A percentile compares a stretch with the other conserved stretches of the same genome.
Conservation (phyloP, 1,140 invertebrate species). For the Aphis craccivora region DNA sequence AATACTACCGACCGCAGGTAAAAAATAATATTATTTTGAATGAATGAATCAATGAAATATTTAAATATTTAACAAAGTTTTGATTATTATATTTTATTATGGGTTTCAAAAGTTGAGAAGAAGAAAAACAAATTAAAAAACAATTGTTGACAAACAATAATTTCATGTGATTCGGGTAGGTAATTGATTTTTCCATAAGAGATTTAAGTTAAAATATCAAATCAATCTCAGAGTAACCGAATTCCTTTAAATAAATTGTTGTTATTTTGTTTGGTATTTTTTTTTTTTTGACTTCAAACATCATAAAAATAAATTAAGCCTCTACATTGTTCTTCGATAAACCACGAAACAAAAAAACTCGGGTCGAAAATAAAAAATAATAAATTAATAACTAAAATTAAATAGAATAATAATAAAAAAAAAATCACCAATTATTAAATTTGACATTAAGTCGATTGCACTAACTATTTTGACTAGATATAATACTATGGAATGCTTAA, state of each 20-base stretch:
- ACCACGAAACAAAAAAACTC: not conserved
- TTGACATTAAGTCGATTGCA: slow-evolving; percentile 44
- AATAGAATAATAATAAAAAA: slow-evolving; percentile 6
- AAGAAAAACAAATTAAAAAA: not conserved
- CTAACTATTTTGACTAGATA: slow-evolving; percentile 36
- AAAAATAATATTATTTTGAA: not conserved
- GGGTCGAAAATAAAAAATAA: not conserved
- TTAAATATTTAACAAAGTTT: not conserved
- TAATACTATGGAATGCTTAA: not conserved
- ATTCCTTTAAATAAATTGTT: not conserved
- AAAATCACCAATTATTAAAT: not conserved
- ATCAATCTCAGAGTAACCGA: not conserved
- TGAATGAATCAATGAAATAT: not conserved
- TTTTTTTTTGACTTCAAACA: not conserved
- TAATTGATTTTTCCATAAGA: not conserved
- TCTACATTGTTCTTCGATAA: not conserved
- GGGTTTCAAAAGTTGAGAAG: not conserved
- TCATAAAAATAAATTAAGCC: not conserved
- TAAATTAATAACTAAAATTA: not conserved
- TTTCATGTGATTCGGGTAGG: not conserved
- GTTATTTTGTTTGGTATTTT: not conserved
- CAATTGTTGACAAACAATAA: not conserved
- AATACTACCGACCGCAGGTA: not conserved
- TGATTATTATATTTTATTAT: not conserved
- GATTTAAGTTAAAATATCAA: not conserved